Base-by-base conservation (phyloP, 2,888 invertebrate species). In the Amblyteles armatorius region DNA sequence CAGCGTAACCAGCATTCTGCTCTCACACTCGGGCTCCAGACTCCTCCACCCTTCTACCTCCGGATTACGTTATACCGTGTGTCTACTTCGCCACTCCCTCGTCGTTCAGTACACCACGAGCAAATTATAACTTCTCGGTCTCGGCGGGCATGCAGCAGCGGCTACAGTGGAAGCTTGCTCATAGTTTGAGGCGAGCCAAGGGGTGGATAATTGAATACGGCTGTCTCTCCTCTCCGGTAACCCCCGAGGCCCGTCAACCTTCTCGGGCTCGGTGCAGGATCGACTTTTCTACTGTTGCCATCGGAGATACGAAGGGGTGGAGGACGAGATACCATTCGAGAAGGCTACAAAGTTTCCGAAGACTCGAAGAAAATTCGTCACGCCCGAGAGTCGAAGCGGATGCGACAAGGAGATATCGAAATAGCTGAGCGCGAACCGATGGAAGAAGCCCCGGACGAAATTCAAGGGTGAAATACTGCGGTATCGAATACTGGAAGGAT, bases 111-210 rank as follows among this genome's bases (percentile, higher is more conserved):
- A 16, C 29, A 67, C 63, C 74, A 44, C 79, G 76, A 85, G 68
- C n/a, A 80, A 85, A 82, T 82, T 85, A 85, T 85, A 80, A 85
- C 73, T 85, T 85, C 79, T 85, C 63, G 71, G 69, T 81, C 67
- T 79, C 76, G 50, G 44, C 40, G 72, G 60, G 55, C 55, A 63
- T n/a, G 33, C 73, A 63, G 6, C 50, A 48, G 65, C 50, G 19
- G 36, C 57, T 71, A 33, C 60, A 72, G 40, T 68, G 5, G 26
- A 13, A 6, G 29, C 52, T 48, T 13, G 44, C 33, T 36, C 77
- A 68, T 73, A 84, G 67, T 84, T 81, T 60, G 57, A 44, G 68
- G 68, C 68, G 11, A 72, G 69, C 22, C 71, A 67, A 68, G 65
- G 68, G 80, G 44, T 69, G 78, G 73, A 73, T 81, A 84, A 84